phyloP scores from a whole-genome alignment of 2,113 vertebrate species.

The Sakesphorus luctuosus region DNA sequence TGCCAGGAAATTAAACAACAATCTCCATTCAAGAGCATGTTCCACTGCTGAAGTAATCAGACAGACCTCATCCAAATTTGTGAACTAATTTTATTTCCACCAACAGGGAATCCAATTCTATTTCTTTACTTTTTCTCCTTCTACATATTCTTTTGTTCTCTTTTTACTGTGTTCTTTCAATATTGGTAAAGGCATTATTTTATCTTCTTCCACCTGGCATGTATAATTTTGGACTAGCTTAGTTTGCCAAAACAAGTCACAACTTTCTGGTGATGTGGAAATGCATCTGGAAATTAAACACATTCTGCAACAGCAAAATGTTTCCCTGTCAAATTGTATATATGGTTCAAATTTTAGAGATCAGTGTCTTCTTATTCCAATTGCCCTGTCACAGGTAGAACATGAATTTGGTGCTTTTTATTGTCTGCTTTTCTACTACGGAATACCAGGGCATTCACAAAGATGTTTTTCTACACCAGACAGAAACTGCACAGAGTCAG shows the following conservation, averaged over 20 bases:
- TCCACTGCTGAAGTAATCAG: not conserved
- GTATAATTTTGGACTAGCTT: not conserved
- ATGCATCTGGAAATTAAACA: not conserved
- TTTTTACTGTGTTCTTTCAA: not conserved
- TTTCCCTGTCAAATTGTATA: not conserved
- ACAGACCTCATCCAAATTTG: not conserved
- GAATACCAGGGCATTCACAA: not conserved
- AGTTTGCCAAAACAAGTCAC: not conserved
- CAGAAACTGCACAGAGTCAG: not conserved
- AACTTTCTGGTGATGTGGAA: not conserved
- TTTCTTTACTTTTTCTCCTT: not conserved
- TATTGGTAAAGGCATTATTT: not conserved
- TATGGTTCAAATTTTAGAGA: not conserved
- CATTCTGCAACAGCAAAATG: not conserved
- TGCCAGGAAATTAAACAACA: conserved; percentile 5
- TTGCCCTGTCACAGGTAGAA: not conserved
- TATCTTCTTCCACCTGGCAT: not conserved
- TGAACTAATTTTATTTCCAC: not conserved
- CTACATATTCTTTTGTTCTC: not conserved
- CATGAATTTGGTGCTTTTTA: not conserved
- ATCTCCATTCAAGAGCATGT: not conserved
- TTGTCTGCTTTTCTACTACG: not conserved
- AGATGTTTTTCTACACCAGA: conserved; percentile 21
- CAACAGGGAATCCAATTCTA: not conserved
- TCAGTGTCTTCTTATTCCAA: not conserved